These are phyloP conservation scores for Horisme vitalbata DNA, from an alignment of 2,888 invertebrate species.

Conservation along the genomic window DNA sequence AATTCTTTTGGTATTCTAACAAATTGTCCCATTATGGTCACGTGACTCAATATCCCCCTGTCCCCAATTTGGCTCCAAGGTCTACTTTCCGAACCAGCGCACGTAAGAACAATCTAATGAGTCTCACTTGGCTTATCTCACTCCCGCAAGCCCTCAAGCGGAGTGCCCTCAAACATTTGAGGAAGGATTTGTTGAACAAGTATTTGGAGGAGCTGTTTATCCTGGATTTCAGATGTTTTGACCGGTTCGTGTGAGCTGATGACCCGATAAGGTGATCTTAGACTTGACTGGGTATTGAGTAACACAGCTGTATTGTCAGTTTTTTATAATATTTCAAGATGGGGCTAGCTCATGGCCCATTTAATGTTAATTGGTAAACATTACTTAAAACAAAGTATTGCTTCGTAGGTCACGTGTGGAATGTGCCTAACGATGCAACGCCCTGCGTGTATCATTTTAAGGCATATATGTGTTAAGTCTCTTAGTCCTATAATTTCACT, in stretches of 20 bases:
- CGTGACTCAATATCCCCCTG: not conserved
- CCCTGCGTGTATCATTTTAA: too few relatives aligned
- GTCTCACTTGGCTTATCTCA: conserved; percentile 21
- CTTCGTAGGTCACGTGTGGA: too few relatives aligned
- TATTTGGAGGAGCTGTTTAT: conserved; percentile 39
- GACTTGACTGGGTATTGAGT: not conserved
- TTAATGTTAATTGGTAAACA: too few relatives aligned
- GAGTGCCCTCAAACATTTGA: conserved; percentile 39
- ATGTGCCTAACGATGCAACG: too few relatives aligned
- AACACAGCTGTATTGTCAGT: too few relatives aligned
- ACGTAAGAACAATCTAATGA: conserved; percentile 25
- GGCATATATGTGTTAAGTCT: too few relatives aligned
- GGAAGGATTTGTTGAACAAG: conserved; percentile 38
- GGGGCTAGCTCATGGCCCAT: too few relatives aligned
- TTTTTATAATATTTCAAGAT: too few relatives aligned
- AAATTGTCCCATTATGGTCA: not conserved
- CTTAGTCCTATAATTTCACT: too few relatives aligned
- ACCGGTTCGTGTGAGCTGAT: conserved; percentile 15
- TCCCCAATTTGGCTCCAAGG: not conserved
- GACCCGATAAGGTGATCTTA: not conserved
- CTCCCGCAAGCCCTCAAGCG: conserved; percentile 25
- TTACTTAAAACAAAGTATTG: too few relatives aligned
- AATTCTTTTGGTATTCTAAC: not conserved
- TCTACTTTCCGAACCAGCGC: conserved; percentile 5
- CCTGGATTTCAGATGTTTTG: conserved; percentile 30